Base-by-base conservation (phyloP, 64 coral and sea anemone genomes). In the Orbicella faveolata region DNA sequence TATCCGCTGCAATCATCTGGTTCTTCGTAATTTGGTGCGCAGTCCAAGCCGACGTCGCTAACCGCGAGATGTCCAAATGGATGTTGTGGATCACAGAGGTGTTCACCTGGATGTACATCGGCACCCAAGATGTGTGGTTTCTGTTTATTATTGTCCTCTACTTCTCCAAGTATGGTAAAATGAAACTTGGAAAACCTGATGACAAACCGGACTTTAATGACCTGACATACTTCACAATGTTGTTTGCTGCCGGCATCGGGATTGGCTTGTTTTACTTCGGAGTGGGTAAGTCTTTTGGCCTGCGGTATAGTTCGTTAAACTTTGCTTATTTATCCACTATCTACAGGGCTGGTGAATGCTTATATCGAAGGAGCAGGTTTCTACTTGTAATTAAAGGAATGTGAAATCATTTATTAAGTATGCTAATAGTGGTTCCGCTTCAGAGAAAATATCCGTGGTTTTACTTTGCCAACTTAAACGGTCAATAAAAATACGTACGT, bases 1-100 rank as follows among this genome's bases (percentile, higher is more conserved):
- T 89, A 6, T 96, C 94, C 23, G 94, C 90, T 14, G 26, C 92
- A 6, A 86, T 96, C 14, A 96, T 96, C 17, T 96, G 94, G 94
- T 81, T 66, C 37, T 92, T 92, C 17, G 94, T 92, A 15, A 86
- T 92, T 13, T 88, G 77, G 63, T 88, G 85, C 63, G 75, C 92
- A 1, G 53, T 73, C 9, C 35, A 72, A 44, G 83, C 94, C 44
- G 48, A 92, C 2, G 30, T 75, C 19, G 80, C 94, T 25, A 78
- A 79, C 17, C 10, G 25, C 21, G 86, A 81, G 61, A 76, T 96
- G 86, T 25, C 73, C 30, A 85, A 75, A 44, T 88, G 90, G 76
- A 96, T 83, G 33, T 9, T 78, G 62, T 96, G 94, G 94, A 89
- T 96, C 15, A 89, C 94, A 16, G 67, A 68, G 16, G 68, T 69